Evolutionary conservation across 2,797 vertebrate genomes (phyloP).

Genomic region (Chelonia mydas): DNA sequence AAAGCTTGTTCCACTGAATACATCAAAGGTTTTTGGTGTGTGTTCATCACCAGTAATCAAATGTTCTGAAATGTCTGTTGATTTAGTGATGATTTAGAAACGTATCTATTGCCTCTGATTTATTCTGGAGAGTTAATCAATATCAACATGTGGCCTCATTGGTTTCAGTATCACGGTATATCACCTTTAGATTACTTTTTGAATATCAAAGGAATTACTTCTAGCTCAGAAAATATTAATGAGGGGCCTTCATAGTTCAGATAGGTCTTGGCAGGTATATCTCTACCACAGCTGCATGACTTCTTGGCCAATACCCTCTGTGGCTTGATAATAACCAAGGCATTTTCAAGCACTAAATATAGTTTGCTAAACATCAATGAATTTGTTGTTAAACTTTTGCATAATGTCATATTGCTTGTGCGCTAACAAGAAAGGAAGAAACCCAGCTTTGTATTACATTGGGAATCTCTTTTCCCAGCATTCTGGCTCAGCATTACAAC

Average conservation of each 20-base stretch:
- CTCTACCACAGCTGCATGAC: neutral
- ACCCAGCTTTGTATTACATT: no score
- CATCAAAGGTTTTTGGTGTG: constrained; percentile 29
- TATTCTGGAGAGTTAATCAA: neutral
- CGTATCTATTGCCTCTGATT: neutral
- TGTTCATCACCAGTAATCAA: constrained; percentile 43
- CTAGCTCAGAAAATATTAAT: neutral
- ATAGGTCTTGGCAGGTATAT: neutral
- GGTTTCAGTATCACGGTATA: neutral
- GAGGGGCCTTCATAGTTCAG: neutral
- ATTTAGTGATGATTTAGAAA: constrained; percentile 37
- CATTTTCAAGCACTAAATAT: neutral
- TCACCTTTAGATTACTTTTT: neutral
- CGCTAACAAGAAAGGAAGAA: no score
- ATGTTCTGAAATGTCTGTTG: neutral
- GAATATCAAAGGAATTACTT: neutral
- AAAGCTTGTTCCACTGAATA: constrained; percentile 13
- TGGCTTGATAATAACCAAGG: no score
- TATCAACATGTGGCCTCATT: neutral
- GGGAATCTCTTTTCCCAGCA: no score
- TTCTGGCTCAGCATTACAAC: no score
- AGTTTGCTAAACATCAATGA: no score
- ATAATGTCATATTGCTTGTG: no score
- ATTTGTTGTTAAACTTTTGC: no score
- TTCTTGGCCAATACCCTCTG: neutral